A percentile compares a stretch with the other conserved stretches of the same genome.
Evolutionary conservation across 2,113 vertebrate species (phyloP).

Genomic region (Alethe diademata): DNA sequence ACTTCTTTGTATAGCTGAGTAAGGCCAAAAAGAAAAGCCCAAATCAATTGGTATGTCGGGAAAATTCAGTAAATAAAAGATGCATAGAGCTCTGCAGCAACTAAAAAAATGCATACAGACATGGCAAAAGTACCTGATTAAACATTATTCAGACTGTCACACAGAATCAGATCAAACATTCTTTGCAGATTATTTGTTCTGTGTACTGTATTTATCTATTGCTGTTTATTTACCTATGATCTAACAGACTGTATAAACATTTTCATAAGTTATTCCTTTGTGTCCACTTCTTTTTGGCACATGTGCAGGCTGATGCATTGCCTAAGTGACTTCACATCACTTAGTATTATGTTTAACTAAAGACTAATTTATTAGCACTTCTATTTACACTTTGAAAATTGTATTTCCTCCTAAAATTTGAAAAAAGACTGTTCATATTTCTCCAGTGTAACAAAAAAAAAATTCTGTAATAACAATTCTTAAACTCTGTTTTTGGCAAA

Average conservation of each 20-base stretch:
- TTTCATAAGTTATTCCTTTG: background rate
- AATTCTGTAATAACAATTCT: background rate
- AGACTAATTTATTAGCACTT: background rate
- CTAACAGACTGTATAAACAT: background rate
- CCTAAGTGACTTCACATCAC: background rate
- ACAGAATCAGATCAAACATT: background rate
- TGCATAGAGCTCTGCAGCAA: background rate
- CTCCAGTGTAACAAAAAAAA: background rate
- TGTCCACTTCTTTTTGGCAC: background rate
- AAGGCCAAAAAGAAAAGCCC: background rate
- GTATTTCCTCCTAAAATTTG: background rate
- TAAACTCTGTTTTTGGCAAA: background rate
- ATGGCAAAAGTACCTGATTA: background rate
- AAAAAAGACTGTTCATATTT: background rate
- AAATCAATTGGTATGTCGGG: fast-evolving
- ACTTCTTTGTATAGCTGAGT: background rate
- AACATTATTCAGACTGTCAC: background rate
- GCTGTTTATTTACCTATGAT: background rate
- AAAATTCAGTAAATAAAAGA: background rate
- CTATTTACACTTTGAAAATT: background rate
- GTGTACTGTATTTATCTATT: background rate
- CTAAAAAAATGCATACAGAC: background rate
- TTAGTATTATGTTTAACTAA: background rate
- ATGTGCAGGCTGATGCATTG: background rate
- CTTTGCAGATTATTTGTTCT: background rate